phyloP scores from a whole-genome alignment of 2,113 vertebrate species.

The Pachypanchax playfairii region DNA sequence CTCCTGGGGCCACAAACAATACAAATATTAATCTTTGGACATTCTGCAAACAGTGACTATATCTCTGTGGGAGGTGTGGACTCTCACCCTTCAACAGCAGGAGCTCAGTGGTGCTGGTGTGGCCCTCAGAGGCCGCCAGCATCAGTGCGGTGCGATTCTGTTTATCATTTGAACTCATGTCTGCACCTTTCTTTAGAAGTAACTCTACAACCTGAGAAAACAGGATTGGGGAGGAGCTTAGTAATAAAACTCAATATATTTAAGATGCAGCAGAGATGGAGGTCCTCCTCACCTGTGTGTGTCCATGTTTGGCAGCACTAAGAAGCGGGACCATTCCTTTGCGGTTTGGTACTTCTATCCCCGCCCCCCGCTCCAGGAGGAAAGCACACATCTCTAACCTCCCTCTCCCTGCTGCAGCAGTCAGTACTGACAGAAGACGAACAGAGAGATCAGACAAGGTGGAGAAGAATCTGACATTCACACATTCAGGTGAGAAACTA shows the following conservation, averaged over 20 bases:
- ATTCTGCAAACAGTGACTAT: background rate
- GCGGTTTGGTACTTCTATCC: conserved; percentile 82
- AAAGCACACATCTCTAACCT: conserved; percentile 86
- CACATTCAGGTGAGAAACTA: conserved; percentile 49
- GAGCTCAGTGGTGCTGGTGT: conserved; percentile 86
- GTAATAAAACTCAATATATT: too few species aligned
- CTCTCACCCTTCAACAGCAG: conserved; percentile 88
- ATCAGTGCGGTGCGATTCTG: conserved; percentile 91
- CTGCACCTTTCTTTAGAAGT: conserved; percentile 85
- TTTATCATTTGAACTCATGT: conserved; percentile 88
- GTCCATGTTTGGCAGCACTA: conserved; percentile 89
- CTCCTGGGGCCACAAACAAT: conserved; percentile 76
- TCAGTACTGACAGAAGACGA: conserved; percentile 83
- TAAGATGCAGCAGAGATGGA: too few species aligned
- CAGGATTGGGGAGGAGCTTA: too few species aligned
- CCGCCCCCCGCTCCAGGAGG: conserved; percentile 83
- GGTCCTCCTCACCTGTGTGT: conserved; percentile 86
- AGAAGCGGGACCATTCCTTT: conserved; percentile 86
- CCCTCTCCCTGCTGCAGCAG: conserved; percentile 90
- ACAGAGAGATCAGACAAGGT: conserved; percentile 46
- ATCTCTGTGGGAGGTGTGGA: background rate
- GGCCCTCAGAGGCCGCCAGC: conserved; percentile 93
- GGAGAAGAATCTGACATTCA: conserved; percentile 47
- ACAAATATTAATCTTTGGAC: background rate
- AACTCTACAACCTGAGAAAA: conserved; percentile 85